These are phyloP conservation scores for Acrocephalus arundinaceus DNA, from an alignment of 2,113 vertebrate genomes.

Conservation along the genomic window DNA sequence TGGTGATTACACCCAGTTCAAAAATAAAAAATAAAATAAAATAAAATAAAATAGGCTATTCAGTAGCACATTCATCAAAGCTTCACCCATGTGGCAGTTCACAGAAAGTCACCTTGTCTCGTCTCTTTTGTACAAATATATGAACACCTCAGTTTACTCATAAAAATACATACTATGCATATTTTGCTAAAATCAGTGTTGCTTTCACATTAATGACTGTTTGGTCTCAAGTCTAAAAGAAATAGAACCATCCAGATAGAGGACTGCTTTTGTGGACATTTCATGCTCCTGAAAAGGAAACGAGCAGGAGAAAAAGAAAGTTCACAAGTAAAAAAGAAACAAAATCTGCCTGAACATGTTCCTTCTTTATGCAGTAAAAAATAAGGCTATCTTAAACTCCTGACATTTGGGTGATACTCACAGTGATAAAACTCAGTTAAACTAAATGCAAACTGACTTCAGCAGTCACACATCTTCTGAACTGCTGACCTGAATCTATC, in stretches of 20 bases:
- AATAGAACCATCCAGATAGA: not conserved
- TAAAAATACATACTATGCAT: not conserved
- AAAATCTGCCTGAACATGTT: not conserved
- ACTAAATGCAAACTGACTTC: conserved; percentile 18
- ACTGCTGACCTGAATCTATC: not conserved
- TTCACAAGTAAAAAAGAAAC: not conserved
- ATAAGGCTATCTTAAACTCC: not conserved
- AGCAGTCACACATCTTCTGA: not conserved
- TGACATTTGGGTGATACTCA: not conserved
- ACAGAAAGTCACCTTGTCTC: not conserved
- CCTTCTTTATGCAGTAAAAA: not conserved
- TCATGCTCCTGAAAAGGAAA: not conserved
- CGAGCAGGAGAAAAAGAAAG: not conserved
- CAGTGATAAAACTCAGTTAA: not conserved
- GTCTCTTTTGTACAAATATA: not conserved
- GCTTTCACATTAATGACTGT: not conserved
- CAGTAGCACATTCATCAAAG: not conserved
- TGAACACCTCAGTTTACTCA: not conserved
- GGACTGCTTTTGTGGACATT: not conserved
- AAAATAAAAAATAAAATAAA: conserved; percentile 11
- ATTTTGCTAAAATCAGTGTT: not conserved
- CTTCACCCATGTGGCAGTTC: not conserved
- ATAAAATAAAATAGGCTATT: not conserved
- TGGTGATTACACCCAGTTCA: not conserved
- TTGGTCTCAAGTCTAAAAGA: not conserved